Evolutionary conservation across 2,797 vertebrate species (phyloP), one percentile per base, ranked within the genome.

Genomic region (Chelonia mydas): DNA sequence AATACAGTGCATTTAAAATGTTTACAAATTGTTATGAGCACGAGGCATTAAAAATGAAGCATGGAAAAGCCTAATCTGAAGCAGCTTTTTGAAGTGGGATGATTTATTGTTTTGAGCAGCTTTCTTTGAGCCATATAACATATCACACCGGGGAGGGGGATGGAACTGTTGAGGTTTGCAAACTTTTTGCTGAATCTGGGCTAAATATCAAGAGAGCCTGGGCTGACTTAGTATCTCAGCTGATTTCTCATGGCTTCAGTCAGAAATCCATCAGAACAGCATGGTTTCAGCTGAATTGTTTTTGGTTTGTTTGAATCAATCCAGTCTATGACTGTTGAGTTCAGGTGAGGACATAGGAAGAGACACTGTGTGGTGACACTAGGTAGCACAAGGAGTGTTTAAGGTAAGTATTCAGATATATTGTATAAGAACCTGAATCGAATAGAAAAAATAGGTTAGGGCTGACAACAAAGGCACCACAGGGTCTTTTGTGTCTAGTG

Each of bases 11-110:
- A 72, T n/a, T 90, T 79, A 23, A 91, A 83, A 3, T 50, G 21
- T 86, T 86, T 89, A 89, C 41, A 92, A 84, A 57, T 88, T 94
- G 65, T 27, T 95, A 81, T 83, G 76, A 92, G 81, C 11, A 84
- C 0, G 1, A 86, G 59, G 21, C 76, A 33, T 23, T 90, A 47
- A 83, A 90, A n/a, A 33, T 53, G 45, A 1, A 76, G 86, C 45
- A 33, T n/a, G 59, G 86, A 59, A 59, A 91, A 90, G 53, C 54
- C 49, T 85, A 89, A 59, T 37, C 37, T 95, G 78, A 31, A 0
- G 0, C 87, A 59, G 23, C 31, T 78, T 6, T 74, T 54, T 82
- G n/a, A 57, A 76, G 16, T 45, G 33, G 7, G 11, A 13, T 79
- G 37, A 78, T 78, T 65, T 65, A 77, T 37, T 65, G 83, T 87